phyloP scores from a whole-genome alignment of 64 coral and sea anemone genomes.

The Catalaphyllia jardinei region DNA sequence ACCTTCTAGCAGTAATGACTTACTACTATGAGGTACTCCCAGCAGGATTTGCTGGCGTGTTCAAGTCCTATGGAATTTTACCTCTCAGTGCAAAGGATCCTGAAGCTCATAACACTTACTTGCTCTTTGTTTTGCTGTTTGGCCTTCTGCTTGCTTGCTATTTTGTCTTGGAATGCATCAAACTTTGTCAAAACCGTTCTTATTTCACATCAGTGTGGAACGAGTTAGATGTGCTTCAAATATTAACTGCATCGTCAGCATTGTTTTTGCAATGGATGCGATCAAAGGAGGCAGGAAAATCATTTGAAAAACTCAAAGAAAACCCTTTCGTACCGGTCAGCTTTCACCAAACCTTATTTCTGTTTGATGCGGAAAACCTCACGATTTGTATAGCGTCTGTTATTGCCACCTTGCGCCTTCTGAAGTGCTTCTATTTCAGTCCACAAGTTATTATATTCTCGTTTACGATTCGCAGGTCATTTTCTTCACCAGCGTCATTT shows the following conservation, averaged over 20 bases:
- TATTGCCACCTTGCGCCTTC: conserved; percentile 58
- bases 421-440: conserved; percentile 73
- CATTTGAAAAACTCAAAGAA: conserved; percentile 38
- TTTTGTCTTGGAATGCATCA: conserved; percentile 12
- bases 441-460: conserved; percentile 54
- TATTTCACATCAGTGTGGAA: conserved; percentile 55
- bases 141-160: conserved; percentile 12
- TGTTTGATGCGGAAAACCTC: conserved; percentile 36
- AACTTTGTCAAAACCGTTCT: conserved; percentile 5
- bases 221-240: conserved; percentile 29
- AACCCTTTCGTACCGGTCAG: conserved; percentile 76
- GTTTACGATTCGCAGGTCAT: conserved; percentile 26
- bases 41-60: conserved; percentile 4
- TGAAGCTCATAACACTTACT: background rate
- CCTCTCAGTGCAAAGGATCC: background rate
- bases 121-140: conserved; percentile 15
- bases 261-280: conserved; percentile 39
- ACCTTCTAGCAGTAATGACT: conserved; percentile 15
- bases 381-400: conserved; percentile 54
- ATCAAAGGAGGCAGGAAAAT: background rate
- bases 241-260: conserved; percentile 3
- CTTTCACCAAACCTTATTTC: conserved; percentile 54
- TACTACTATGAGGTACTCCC: conserved; percentile 44
- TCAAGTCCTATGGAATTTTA: conserved; percentile 24
- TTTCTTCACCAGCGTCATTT: conserved; percentile 36